These are phyloP conservation scores for Microtus montanus DNA, from an alignment of 2,113 vertebrate species.

Conservation along the genomic window DNA sequence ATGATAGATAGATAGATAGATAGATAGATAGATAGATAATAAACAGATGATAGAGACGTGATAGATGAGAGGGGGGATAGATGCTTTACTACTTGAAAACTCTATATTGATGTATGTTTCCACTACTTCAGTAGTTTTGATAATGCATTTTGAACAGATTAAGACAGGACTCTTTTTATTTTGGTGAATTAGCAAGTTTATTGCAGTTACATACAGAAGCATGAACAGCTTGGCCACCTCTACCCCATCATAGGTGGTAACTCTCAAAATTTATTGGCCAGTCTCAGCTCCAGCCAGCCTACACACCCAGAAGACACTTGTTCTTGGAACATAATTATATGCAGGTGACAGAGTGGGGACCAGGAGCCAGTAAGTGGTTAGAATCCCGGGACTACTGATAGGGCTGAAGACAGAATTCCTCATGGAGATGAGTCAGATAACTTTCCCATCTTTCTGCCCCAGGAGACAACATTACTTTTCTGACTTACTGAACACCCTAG, in stretches of 20 bases:
- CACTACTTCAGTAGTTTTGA: not conserved
- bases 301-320: not conserved
- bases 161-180: not conserved
- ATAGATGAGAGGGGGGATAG: no score
- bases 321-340: not conserved
- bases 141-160: constrained; percentile 11
- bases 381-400: no score
- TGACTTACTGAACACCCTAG: constrained; percentile 90
- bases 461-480: constrained; percentile 92
- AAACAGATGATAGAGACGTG: no score
- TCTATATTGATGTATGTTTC: not conserved
- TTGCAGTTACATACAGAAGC: not conserved
- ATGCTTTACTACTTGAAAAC: not conserved
- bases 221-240: not conserved
- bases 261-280: not conserved
- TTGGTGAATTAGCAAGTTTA: not conserved
- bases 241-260: not conserved
- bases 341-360: not conserved
- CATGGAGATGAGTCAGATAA: not conserved
- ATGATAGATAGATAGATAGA: not conserved
- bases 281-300: not conserved
- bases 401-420: not conserved
- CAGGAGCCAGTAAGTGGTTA: not conserved
- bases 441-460: constrained; percentile 52
- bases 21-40: not conserved